Conservation (phyloP, 2,797 vertebrate genomes). For the Urophycis tenuis region DNA sequence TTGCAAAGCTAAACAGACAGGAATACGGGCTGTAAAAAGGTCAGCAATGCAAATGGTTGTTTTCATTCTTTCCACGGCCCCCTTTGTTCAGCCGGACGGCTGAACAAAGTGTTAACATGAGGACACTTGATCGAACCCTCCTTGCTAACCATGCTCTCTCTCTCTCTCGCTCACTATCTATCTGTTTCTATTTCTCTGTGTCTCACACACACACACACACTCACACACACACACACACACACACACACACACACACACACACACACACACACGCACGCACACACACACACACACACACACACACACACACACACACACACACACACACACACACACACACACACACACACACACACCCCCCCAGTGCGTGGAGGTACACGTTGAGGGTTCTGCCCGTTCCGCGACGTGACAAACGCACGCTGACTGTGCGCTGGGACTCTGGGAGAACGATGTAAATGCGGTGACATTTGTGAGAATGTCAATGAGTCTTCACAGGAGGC, state of each 20-base stretch:
- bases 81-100: not conserved
- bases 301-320: too few relatives aligned
- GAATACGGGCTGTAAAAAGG: conserved; percentile 46
- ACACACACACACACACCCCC: not conserved
- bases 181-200: conserved; percentile 15
- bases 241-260: too few relatives aligned
- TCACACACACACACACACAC: too few relatives aligned
- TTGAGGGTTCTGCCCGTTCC: conserved; percentile 46
- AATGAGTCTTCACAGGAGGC: conserved; percentile 51
- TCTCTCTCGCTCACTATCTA: not conserved
- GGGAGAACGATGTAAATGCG: conserved; percentile 58
- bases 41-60: conserved; percentile 35
- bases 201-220: not conserved
- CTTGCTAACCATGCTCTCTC: conserved; percentile 19
- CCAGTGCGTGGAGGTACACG: conserved; percentile 18
- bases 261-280: too few relatives aligned
- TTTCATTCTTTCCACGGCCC: conserved; percentile 20
- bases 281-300: too few relatives aligned
- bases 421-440: conserved; percentile 43
- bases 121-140: conserved; percentile 20
- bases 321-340: not conserved
- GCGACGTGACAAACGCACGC: conserved; percentile 37
- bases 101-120: conserved; percentile 20
- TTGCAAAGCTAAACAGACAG: conserved; percentile 33
- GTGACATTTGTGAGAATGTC: conserved; percentile 68